These are phyloP conservation scores for Cydia pomonella DNA, from an alignment of 1,140 invertebrate species.

Conservation along the genomic window DNA sequence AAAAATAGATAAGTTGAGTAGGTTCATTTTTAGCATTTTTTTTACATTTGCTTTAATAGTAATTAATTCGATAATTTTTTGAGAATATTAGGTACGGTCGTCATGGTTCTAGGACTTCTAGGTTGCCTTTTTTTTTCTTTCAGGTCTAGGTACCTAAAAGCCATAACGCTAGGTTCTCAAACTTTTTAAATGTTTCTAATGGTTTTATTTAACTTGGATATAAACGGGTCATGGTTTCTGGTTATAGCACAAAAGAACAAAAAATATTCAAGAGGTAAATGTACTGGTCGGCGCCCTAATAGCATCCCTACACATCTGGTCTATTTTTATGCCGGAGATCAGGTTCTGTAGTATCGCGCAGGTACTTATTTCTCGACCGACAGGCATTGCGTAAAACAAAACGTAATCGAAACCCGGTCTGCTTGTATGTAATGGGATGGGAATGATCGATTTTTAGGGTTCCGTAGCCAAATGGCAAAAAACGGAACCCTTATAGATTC, in stretches of 20 bases:
- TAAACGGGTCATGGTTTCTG: background rate
- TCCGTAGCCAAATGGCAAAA: no score
- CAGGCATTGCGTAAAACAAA: conserved; percentile 27
- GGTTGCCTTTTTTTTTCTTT: no score
- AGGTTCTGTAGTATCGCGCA: conserved; percentile 27
- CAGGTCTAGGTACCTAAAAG: no score
- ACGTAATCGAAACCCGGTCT: conserved; percentile 18
- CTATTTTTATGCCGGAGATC: conserved; percentile 29
- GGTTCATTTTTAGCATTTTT: no score
- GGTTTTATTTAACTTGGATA: background rate
- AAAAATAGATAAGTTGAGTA: no score
- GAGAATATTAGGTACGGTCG: no score
- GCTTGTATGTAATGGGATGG: background rate
- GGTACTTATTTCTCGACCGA: conserved; percentile 25
- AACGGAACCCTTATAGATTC: no score
- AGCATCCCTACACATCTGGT: conserved; percentile 29
- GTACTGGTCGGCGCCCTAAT: conserved; percentile 20
- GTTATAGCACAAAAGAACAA: background rate
- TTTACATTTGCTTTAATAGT: no score
- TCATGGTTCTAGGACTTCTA: no score
- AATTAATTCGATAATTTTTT: no score
- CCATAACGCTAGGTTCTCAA: no score
- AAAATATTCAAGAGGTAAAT: conserved; percentile 18
- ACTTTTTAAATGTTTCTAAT: background rate
- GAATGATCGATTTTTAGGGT: background rate